These are phyloP conservation scores for Ochotona curzoniae DNA, from an alignment of 2,113 vertebrate genomes.

Conservation along the genomic window DNA sequence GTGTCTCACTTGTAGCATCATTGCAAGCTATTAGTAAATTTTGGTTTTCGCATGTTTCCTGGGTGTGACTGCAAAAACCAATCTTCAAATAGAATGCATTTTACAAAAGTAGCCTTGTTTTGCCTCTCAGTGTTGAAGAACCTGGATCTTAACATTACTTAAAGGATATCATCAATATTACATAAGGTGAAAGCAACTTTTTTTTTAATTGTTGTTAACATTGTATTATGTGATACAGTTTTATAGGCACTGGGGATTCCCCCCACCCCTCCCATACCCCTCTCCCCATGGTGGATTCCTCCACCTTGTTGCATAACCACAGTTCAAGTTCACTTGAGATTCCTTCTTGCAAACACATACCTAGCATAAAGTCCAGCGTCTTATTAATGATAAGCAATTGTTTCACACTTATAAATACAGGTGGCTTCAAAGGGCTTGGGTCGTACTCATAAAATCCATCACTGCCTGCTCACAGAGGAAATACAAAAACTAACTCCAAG, in stretches of 20 bases:
- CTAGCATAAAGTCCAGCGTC: too few species aligned
- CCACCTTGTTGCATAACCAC: too few species aligned
- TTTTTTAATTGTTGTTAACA: too few species aligned
- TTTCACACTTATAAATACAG: slow-evolving; percentile 19
- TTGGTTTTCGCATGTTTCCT: neutral
- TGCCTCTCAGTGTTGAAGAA: neutral
- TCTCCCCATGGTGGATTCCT: too few species aligned
- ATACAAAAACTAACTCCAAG: slow-evolving; percentile 31
- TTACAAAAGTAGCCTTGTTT: rapidly evolving
- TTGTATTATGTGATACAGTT: too few species aligned
- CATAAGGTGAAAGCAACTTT: neutral
- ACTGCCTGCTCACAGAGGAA: neutral
- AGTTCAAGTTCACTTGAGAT: too few species aligned
- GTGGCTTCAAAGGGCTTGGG: slow-evolving; percentile 7
- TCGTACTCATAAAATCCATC: slow-evolving; percentile 27
- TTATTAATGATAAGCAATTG: slow-evolving; percentile 14
- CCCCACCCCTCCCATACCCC: too few species aligned
- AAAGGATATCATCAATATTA: neutral
- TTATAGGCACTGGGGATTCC: too few species aligned
- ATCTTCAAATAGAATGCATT: neutral
- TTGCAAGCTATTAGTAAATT: neutral
- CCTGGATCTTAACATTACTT: neutral
- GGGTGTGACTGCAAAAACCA: neutral
- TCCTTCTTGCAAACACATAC: too few species aligned
- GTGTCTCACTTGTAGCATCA: neutral